Conservation (phyloP, 2,888 invertebrate species). For the Rhagonycha fulva region DNA sequence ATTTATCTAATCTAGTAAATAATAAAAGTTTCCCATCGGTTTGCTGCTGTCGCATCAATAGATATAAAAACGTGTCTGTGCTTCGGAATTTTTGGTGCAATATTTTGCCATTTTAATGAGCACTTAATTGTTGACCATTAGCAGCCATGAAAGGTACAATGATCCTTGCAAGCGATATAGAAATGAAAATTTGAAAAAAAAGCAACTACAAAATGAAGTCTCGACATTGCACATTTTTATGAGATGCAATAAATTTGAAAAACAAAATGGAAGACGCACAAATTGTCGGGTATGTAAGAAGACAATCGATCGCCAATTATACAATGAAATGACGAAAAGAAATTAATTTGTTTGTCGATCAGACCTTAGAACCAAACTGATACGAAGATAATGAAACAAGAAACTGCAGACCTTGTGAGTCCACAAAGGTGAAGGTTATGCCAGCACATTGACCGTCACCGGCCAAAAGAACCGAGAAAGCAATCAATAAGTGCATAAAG, state of each 20-base stretch:
- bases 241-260: background rate
- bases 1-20: background rate
- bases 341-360: background rate
- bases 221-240: background rate
- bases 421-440: slow-evolving; percentile 43
- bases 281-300: background rate
- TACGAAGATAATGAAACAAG: slow-evolving; percentile 5
- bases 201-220: background rate
- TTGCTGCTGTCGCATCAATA: background rate
- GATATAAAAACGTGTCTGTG: background rate
- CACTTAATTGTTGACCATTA: background rate
- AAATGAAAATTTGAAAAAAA: background rate
- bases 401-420: slow-evolving; percentile 24
- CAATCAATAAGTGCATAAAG: slow-evolving; percentile 28
- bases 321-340: background rate
- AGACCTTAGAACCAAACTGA: background rate
- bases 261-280: background rate
- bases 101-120: background rate
- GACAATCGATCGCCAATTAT: background rate
- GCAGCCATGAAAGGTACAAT: background rate
- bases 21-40: background rate
- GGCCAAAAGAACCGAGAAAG: slow-evolving; percentile 23
- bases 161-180: background rate
- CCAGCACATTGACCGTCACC: slow-evolving; percentile 41
- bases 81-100: background rate